Base-by-base conservation (phyloP, 2,797 vertebrate species). In the Cuculus canorus region DNA sequence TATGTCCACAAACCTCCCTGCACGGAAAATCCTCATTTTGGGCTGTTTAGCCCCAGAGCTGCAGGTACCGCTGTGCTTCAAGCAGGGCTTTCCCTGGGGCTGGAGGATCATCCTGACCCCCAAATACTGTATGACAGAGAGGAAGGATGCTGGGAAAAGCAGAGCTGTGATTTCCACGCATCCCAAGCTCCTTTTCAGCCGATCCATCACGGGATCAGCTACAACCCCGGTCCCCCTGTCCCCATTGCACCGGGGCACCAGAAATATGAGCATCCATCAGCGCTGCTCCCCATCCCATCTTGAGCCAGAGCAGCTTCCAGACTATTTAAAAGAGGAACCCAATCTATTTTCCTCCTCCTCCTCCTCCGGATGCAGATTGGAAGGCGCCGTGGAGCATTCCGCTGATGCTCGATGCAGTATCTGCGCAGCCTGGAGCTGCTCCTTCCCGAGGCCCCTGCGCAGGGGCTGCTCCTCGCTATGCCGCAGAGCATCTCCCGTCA, bases 61-160 rank as follows among this genome's bases (percentile, higher is more conserved):
- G 35, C 1, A 1, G 53, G 19, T 10, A 11, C 12, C 2, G 1
- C 53, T 22, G 73, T 1, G 47, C 41, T 65, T 37, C 43, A 7
- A 7, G 71, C 11, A 14, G 48, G 43, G 3, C 41, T 65, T 52
- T 30, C 59, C 41, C 30, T 9, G 7, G 24, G 65, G 17, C 13
- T 22, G 24, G 25, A 14, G 11, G 14, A 6, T 9, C 19, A 9
- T 47, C 43, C 59, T 19, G 65, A 15, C 22, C 5, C 70, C 47
- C 27, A 13, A 35, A 33, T 2, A 4, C n/a, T 1, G 0, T 37
- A 4, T 0, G 1, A 60, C 17, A 39, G 27, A 50, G 66, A 47
- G 16, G 71, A 86, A 16, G 19, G 82, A 24, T 8, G 43, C 35
- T 30, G 86, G 23, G 63, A 56, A 33, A 52, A 45, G 27, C 60